Percentiles rank a stretch among this genome's conserved stretches.
phyloP scores from a whole-genome alignment of 2,113 vertebrate species.

The Nematolebias whitei region DNA sequence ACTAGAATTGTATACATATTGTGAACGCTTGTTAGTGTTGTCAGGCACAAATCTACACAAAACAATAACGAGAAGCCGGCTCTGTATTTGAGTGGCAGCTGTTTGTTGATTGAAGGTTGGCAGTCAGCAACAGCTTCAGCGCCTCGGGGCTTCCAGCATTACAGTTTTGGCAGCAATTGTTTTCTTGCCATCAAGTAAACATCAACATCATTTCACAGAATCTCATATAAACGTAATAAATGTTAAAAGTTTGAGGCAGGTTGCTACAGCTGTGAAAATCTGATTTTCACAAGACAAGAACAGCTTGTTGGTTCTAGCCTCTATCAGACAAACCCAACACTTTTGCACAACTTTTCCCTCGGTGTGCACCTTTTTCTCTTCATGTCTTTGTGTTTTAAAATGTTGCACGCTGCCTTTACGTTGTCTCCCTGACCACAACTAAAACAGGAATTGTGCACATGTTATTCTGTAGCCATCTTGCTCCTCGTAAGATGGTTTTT shows the following conservation, averaged over 20 bases:
- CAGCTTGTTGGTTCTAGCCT: slow-evolving; percentile 66
- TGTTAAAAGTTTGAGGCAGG: slow-evolving; percentile 3
- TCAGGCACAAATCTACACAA: slow-evolving; percentile 45
- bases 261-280: slow-evolving; percentile 22
- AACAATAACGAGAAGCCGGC: slow-evolving; percentile 40
- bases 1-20: slow-evolving; percentile 11
- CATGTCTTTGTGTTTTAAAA: slow-evolving; percentile 30
- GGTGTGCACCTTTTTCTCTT: slow-evolving; percentile 32
- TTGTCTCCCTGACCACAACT: slow-evolving; percentile 1
- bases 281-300: slow-evolving; percentile 39
- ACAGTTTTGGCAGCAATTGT: slow-evolving; percentile 29
- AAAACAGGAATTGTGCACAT: neutral
- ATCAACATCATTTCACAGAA: slow-evolving; percentile 10
- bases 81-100: slow-evolving; percentile 31
- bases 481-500: slow-evolving; percentile 59
- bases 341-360: slow-evolving; percentile 34
- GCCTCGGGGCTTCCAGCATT: slow-evolving; percentile 12
- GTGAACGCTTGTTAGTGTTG: slow-evolving; percentile 12
- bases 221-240: slow-evolving; percentile 11
- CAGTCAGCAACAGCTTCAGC: slow-evolving; percentile 17
- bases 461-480: slow-evolving; percentile 39
- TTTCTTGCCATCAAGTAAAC: slow-evolving; percentile 27
- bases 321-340: slow-evolving; percentile 19
- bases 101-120: slow-evolving; percentile 6
- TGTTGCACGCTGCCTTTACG: slow-evolving; percentile 19